Evolutionary conservation across 53 echinoderm and acorn worm genomes (phyloP).

Genomic region (Stichopus horrens): DNA sequence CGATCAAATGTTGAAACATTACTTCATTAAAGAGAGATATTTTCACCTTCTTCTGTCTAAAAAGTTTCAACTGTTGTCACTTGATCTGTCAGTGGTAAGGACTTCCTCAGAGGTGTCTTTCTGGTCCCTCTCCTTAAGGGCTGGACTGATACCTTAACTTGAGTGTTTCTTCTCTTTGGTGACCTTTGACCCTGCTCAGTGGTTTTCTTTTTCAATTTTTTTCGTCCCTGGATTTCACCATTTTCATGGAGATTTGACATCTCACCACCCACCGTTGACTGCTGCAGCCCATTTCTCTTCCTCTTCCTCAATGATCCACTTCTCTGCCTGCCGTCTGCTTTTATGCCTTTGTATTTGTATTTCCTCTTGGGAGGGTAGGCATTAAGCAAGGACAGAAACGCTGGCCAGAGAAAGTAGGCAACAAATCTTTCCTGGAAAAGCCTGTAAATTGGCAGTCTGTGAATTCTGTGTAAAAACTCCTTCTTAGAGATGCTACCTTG

Average conservation of each 20-base stretch:
- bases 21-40: background rate
- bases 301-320: background rate
- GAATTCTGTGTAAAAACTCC: background rate
- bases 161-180: background rate
- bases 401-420: slow-evolving; percentile 28
- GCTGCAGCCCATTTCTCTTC: background rate
- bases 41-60: background rate
- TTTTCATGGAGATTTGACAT: background rate
- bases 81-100: background rate
- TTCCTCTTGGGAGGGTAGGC: background rate
- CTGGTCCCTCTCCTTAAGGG: slow-evolving; percentile 22
- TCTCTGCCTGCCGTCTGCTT: background rate
- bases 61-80: too few species aligned
- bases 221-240: background rate
- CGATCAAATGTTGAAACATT: too few species aligned
- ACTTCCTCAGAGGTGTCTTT: slow-evolving; percentile 17
- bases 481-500: background rate
- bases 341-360: background rate
- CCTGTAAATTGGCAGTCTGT: background rate
- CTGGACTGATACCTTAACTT: background rate
- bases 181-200: background rate
- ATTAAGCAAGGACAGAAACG: background rate
- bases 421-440: slow-evolving; percentile 27
- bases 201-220: background rate
- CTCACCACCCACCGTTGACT: background rate